These are phyloP conservation scores for Romanogobio albipinnatus DNA, from an alignment of 2,113 vertebrate species.

Conservation along the genomic window DNA sequence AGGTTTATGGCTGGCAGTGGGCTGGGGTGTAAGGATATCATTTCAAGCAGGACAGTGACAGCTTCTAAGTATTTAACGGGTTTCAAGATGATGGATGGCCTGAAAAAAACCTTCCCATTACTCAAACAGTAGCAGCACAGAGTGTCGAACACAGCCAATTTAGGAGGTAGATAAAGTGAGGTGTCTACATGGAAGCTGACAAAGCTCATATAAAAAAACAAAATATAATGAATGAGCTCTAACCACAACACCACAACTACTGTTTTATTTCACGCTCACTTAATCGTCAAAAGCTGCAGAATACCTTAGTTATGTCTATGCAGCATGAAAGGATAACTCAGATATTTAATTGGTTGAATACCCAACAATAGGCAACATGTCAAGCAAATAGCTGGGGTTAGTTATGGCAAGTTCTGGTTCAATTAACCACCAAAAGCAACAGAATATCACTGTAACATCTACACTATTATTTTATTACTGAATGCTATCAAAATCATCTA, in stretches of 20 bases:
- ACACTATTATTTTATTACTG: neutral
- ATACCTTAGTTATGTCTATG: neutral
- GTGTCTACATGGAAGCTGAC: neutral
- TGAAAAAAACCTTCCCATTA: slow-evolving; percentile 5
- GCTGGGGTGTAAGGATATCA: slow-evolving; percentile 67
- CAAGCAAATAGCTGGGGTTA: no score
- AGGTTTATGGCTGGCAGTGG: slow-evolving; percentile 66
- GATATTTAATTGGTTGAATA: neutral
- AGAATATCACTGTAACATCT: neutral
- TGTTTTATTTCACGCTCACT: slow-evolving; percentile 13
- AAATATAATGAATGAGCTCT: neutral
- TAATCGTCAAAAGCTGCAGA: neutral
- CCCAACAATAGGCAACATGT: neutral
- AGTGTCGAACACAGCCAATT: neutral
- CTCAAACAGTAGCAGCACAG: slow-evolving; percentile 10
- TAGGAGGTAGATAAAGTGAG: neutral
- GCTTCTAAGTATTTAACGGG: slow-evolving; percentile 48
- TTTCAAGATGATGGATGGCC: slow-evolving; percentile 33
- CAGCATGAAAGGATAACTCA: neutral
- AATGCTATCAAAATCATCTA: neutral
- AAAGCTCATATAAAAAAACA: neutral
- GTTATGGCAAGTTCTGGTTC: no score
- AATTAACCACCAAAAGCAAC: no score
- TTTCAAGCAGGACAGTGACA: slow-evolving; percentile 70
- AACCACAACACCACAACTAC: neutral